Conservation (phyloP, 2,888 invertebrate species). For the Eupithecia subfuscata region DNA sequence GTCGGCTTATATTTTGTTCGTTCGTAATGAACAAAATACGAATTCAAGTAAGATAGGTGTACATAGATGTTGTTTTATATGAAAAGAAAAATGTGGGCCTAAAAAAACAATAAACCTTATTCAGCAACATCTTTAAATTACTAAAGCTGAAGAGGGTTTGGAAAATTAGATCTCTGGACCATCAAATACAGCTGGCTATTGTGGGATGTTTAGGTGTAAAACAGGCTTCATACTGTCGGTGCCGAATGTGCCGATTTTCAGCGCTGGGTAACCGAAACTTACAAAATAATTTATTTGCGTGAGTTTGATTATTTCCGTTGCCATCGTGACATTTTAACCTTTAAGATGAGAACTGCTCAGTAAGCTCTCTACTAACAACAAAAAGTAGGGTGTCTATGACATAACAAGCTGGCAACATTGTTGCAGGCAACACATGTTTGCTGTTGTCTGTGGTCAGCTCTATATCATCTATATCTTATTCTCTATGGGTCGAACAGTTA, state of each 20-base stretch:
- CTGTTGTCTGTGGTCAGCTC: too few species aligned
- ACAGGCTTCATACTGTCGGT: not conserved
- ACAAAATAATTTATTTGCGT: too few species aligned
- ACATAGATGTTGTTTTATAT: not conserved
- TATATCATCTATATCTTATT: too few species aligned
- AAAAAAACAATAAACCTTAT: not conserved
- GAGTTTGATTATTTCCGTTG: too few species aligned
- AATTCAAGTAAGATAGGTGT: not conserved
- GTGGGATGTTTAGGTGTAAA: not conserved
- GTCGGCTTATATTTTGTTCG: not conserved
- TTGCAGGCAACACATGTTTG: too few species aligned
- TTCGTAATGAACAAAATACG: not conserved
- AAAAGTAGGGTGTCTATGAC: too few species aligned
- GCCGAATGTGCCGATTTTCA: not conserved
- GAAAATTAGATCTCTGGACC: slow-evolving; percentile 31
- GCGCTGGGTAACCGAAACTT: not conserved
- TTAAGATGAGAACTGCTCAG: too few species aligned
- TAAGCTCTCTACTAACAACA: too few species aligned
- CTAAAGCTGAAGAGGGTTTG: slow-evolving; percentile 34
- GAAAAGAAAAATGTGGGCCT: not conserved
- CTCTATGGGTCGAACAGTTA: too few species aligned
- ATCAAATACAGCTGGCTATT: slow-evolving; percentile 21
- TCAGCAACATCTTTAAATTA: slow-evolving; percentile 14
- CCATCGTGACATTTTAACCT: too few species aligned
- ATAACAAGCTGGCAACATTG: too few species aligned